Evolutionary conservation across 2,888 invertebrate species (phyloP), one percentile per base, ranked within the genome.

Genomic region (Synanthedon vespiformis): DNA sequence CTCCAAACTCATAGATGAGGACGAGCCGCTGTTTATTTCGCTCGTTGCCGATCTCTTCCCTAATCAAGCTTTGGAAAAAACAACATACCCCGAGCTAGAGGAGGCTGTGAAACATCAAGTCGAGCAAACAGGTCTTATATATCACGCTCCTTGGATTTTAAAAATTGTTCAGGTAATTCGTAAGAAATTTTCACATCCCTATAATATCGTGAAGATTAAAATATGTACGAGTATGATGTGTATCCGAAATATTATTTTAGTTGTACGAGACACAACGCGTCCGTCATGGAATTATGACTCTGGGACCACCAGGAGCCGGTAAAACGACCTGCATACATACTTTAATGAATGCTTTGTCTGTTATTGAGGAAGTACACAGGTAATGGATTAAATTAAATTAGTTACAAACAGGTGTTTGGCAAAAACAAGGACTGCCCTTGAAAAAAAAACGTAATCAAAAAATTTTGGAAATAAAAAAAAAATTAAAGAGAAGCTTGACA

Each of bases 1-100:
- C 14, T 98, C 98, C 3, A 98, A 98, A 80, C 86, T 98, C 51
- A 98, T 97, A 61, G 98, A 98, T 70, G 98, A 98, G 77, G 98
- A 98, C 73, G 98, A 98, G 70, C 98, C 98, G 0, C 89, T 98
- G n/a, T 98, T 98, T 74, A 95, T 97, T 81, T 98, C 98, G 0
- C 85, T 98, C 48, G 97, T 98, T 22, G 94, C 97, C 40, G 98
- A 98, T 86, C 85, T 98, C 64, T 98, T 98, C 80, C 98, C 98
- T 0, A 98, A 97, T 78, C 96, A 98, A 86, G 90, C 92, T 0
- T 88, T 98, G 52, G 98, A 98, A 77, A 97, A 97, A 80, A 97
- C 97, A 10, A 79, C 80, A 22, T 97, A 98, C 72, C 93, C 93
- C 0, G 95, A 96, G 61, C 85, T 98, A 52, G 97, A 98, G 77